phyloP scores from a whole-genome alignment of 2,797 vertebrate species.

The Microctenopoma lineatum region DNA sequence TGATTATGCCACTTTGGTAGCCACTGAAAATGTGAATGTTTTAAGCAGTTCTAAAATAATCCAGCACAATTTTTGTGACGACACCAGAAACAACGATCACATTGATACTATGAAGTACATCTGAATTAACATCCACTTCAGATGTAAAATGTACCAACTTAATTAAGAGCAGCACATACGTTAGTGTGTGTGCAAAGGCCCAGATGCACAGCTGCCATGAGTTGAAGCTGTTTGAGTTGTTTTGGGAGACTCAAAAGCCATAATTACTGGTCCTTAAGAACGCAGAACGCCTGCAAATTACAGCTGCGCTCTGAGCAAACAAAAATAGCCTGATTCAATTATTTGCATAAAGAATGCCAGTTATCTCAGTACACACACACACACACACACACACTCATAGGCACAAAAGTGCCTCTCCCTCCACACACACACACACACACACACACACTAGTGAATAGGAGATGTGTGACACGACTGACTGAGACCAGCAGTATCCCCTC shows the following conservation, averaged over 20 bases:
- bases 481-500: constrained; percentile 43
- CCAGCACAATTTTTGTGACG: not conserved
- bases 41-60: not conserved
- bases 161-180: constrained; percentile 42
- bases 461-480: constrained; percentile 64
- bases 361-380: constrained; percentile 41
- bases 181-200: constrained; percentile 16
- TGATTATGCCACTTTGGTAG: not conserved
- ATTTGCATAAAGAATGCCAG: constrained; percentile 76
- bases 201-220: constrained; percentile 66
- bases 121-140: constrained; percentile 20
- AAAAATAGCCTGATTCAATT: constrained; percentile 81
- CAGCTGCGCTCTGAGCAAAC: constrained; percentile 68
- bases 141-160: constrained; percentile 35
- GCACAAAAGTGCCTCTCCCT: constrained; percentile 18
- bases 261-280: constrained; percentile 76
- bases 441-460: constrained; percentile 50
- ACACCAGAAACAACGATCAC: not conserved
- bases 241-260: constrained; percentile 73
- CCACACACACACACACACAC: constrained; percentile 12
- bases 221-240: constrained; percentile 67
- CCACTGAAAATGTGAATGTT: not conserved
- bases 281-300: constrained; percentile 75
- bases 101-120: not conserved
- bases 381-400: constrained; percentile 20